Conservation (phyloP, 2,888 invertebrate genomes). For the Ophion obscuratus region DNA sequence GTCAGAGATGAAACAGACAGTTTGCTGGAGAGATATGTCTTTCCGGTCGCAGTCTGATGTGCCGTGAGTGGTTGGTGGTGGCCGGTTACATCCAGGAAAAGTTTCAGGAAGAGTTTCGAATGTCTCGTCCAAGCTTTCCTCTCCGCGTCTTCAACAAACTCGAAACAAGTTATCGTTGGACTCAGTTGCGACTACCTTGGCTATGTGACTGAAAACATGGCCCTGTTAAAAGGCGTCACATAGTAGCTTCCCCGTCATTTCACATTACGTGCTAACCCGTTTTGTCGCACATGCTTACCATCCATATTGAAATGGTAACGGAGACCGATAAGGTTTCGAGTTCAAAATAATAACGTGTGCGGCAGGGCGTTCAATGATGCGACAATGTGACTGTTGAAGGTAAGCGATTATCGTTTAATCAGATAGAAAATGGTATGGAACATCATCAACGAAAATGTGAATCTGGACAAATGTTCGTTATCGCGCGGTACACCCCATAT, state of each 20-base stretch:
- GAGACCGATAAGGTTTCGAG: conserved; percentile 47
- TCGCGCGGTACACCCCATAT: conserved; percentile 36
- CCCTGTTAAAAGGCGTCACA: neutral
- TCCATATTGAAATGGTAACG: neutral
- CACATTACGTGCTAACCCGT: neutral
- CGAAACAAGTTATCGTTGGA: neutral
- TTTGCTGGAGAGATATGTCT: neutral
- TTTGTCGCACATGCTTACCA: neutral
- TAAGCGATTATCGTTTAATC: conserved; percentile 62
- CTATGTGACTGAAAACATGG: neutral
- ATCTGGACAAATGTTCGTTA: conserved; percentile 52
- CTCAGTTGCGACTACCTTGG: neutral
- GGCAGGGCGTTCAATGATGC: conserved; percentile 24
- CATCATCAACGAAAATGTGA: conserved; percentile 48
- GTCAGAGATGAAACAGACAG: neutral
- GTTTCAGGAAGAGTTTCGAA: neutral
- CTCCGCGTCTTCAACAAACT: neutral
- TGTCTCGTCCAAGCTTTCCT: neutral
- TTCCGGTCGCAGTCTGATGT: neutral
- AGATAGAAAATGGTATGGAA: conserved; percentile 40
- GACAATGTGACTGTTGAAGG: conserved; percentile 37
- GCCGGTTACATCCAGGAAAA: neutral
- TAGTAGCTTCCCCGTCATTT: neutral
- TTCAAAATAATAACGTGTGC: conserved; percentile 42
- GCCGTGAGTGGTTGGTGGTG: neutral